Conservation (phyloP, 1,140 invertebrate genomes). For the Temnothorax curvispinosus region DNA sequence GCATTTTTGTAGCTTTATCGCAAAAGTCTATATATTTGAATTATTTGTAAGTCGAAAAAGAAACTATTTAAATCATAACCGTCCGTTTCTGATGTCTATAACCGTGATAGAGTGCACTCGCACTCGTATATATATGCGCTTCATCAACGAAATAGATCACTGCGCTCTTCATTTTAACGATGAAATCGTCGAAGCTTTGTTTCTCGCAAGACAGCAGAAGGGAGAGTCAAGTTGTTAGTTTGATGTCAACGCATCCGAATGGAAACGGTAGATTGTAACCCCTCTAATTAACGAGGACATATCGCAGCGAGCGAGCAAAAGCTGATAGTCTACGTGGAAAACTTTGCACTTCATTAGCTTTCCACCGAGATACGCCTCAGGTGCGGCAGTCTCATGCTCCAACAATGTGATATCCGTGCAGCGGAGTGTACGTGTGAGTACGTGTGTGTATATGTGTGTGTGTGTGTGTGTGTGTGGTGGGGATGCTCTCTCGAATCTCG, state of each 20-base stretch:
- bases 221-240: conserved; percentile 18
- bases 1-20: not conserved
- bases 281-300: conserved; percentile 52
- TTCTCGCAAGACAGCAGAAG: not conserved
- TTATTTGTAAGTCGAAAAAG: not conserved
- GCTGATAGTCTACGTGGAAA: conserved; percentile 57
- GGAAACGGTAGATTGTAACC: conserved; percentile 48
- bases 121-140: not conserved
- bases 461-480: not conserved
- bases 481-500: conserved; percentile 53
- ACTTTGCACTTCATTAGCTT: conserved; percentile 61
- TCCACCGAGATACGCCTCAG: conserved; percentile 46
- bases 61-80: not conserved
- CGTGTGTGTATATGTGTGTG: not conserved
- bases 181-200: conserved; percentile 17
- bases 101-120: not conserved
- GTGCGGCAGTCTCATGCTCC: conserved; percentile 32
- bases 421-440: not conserved
- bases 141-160: not conserved
- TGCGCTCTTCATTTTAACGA: not conserved
- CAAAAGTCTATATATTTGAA: not conserved
- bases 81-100: not conserved
- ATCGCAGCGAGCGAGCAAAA: conserved; percentile 44
- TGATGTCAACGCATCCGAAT: conserved; percentile 38
- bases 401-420: conserved; percentile 47